Evolutionary conservation across 2,113 vertebrate genomes (phyloP).

Genomic region (Silurus meridionalis): DNA sequence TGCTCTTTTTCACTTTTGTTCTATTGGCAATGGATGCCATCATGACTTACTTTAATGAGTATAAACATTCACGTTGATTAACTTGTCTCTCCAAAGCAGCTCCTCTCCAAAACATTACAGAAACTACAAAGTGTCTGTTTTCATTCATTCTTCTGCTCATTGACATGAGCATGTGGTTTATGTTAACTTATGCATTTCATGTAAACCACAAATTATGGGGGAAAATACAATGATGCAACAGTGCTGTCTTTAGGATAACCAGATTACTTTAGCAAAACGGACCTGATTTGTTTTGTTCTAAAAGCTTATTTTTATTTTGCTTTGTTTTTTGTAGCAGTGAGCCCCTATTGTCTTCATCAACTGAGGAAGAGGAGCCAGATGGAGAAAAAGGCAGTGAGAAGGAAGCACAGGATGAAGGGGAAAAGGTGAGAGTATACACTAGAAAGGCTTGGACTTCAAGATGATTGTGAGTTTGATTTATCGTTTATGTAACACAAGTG

Average conservation of each 20-base stretch:
- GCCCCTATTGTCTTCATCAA: conserved; percentile 18
- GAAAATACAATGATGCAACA: background rate
- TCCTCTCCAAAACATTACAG: background rate
- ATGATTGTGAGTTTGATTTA: background rate
- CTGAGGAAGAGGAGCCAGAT: conserved; percentile 18
- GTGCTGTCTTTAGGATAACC: conserved; percentile 1
- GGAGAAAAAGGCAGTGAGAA: conserved; percentile 28
- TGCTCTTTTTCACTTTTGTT: conserved; percentile 28
- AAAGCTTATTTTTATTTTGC: background rate
- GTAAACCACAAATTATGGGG: background rate
- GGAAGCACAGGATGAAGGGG: conserved; percentile 13
- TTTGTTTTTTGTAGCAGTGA: conserved; percentile 11
- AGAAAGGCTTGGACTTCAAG: background rate
- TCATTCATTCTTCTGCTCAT: conserved; percentile 6
- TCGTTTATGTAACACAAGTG: background rate
- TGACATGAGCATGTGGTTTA: background rate
- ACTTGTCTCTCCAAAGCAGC: conserved; percentile 17
- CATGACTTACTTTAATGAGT: conserved; percentile 42
- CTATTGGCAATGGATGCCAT: background rate
- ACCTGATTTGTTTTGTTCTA: background rate
- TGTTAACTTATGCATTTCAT: background rate
- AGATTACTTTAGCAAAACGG: conserved; percentile 4
- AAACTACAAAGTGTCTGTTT: conserved; percentile 9
- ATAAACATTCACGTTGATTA: conserved; percentile 32
- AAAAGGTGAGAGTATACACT: conserved; percentile 20